Percentiles rank a stretch among this genome's conserved stretches.
Evolutionary conservation across 1,140 invertebrate genomes (phyloP).

Genomic region (Adelges cooleyi): DNA sequence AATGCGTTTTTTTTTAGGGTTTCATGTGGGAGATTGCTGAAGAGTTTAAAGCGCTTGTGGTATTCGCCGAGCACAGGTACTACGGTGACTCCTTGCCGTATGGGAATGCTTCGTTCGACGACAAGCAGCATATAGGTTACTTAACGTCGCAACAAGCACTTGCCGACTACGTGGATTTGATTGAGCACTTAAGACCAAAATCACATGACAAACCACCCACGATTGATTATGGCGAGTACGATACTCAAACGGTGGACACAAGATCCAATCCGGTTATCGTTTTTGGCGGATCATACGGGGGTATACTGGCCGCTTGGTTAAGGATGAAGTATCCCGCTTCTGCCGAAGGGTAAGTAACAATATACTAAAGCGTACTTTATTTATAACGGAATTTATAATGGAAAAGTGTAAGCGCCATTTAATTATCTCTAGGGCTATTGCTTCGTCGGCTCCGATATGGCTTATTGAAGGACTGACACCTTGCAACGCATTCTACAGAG

Average conservation of each 20-base stretch:
- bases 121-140: slow-evolving; percentile 41
- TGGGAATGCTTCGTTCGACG: slow-evolving; percentile 14
- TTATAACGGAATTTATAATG: too few relatives aligned
- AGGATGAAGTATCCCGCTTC: slow-evolving; percentile 91
- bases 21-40: slow-evolving; percentile 87
- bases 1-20: too few relatives aligned
- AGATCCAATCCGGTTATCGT: slow-evolving; percentile 66
- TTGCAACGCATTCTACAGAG: slow-evolving; percentile 65
- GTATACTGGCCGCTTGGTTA: slow-evolving; percentile 93
- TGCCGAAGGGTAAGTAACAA: slow-evolving; percentile 51
- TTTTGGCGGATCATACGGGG: slow-evolving; percentile 91
- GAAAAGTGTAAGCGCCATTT: too few relatives aligned
- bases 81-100: slow-evolving; percentile 44
- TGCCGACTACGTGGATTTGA: slow-evolving; percentile 71
- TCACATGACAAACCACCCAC: background rate
- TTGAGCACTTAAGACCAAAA: slow-evolving; percentile 6
- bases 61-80: slow-evolving; percentile 94
- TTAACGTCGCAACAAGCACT: slow-evolving; percentile 84
- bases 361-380: too few relatives aligned
- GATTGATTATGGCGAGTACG: background rate
- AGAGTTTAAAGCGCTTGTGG: slow-evolving; percentile 64
- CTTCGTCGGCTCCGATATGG: slow-evolving; percentile 87
- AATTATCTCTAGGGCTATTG: slow-evolving; percentile 59
- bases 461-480: slow-evolving; percentile 72
- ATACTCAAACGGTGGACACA: background rate